Evolutionary conservation across 2,888 invertebrate genomes (phyloP), one percentile per base, ranked within the genome.

Genomic region (Punctoribates punctum): DNA sequence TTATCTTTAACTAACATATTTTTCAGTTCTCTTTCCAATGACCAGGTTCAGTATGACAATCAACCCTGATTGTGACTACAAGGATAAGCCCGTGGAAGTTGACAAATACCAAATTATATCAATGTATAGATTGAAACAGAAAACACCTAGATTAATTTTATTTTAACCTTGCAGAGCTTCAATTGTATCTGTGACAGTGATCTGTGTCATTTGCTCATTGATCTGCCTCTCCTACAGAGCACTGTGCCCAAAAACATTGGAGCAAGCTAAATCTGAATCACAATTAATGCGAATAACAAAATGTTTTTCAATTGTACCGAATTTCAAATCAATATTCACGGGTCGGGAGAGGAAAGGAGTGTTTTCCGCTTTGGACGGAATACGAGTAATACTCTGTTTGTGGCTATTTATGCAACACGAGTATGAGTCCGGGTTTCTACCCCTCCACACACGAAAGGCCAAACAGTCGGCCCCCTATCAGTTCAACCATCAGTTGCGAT

Each of bases 41-140:
- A 60, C 60, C 8, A 9, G 13, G 3, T 11, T 60, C 27, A 60
- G 3, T 65, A 34, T 65, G 4, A 17, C 3, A 23, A 29, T 34
- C 11, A 34, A 34, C 20, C 34, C 29, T 17, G 65, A 65, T n/a
- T 34, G 65, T 65, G 65, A 65, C 29, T 65, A 65, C 29, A 65
- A n/a, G 8, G 65, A n/a, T 2, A 65, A 65, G 25, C 65, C 34
- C 1, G 11, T 65, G 29, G 0, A 17, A 1, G 11, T 65, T 5
- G 34, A 15, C n/a, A 9, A 2, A 2, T 34, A 65, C 29, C 65
- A 65, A n/a, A 17, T 34, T 1, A 17, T 65, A 3, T 65, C 65
- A n/a, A 17, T 65, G 65, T 65, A 34, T 8, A 8, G n/a, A 51
- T 51, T n/a, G n/a, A n/a, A 51, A n/a, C n/a, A n/a, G 4, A n/a